A percentile compares a stretch with the other conserved stretches of the same genome.
Conservation (phyloP, 2,113 vertebrate genomes). For the Chinchilla lanigera region DNA sequence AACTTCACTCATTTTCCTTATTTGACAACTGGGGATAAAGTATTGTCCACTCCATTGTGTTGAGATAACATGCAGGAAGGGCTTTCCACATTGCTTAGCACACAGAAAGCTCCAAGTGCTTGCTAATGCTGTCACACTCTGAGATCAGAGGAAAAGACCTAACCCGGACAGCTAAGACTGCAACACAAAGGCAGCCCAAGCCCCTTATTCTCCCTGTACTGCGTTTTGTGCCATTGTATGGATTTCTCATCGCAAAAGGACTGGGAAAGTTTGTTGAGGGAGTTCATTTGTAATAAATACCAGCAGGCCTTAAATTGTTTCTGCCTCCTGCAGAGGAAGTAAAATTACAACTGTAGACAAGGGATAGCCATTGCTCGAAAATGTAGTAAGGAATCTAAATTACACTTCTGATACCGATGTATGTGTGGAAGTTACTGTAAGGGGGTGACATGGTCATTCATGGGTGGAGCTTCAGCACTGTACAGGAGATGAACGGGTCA, state of each 20-base stretch:
- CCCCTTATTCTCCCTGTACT: neutral
- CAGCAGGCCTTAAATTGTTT: neutral
- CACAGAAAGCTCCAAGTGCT: neutral
- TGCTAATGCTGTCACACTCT: neutral
- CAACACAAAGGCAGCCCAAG: neutral
- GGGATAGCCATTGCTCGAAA: neutral
- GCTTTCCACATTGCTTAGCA: neutral
- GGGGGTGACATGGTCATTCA: neutral
- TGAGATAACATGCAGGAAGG: neutral
- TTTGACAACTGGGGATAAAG: neutral
- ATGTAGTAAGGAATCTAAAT: neutral
- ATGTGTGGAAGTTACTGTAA: neutral
- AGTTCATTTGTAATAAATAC: neutral
- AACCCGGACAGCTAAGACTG: neutral
- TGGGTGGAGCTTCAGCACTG: neutral
- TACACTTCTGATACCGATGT: neutral
- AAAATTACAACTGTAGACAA: conserved; percentile 29
- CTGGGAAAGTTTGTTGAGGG: neutral
- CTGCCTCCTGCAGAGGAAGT: neutral
- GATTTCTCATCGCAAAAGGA: neutral
- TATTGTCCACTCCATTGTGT: neutral
- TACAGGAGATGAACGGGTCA: neutral
- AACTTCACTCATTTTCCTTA: neutral
- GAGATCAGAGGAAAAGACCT: neutral
- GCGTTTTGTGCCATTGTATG: neutral